phyloP scores from a whole-genome alignment of 1,140 invertebrate genomes.

The Cheumatopsyche charites region DNA sequence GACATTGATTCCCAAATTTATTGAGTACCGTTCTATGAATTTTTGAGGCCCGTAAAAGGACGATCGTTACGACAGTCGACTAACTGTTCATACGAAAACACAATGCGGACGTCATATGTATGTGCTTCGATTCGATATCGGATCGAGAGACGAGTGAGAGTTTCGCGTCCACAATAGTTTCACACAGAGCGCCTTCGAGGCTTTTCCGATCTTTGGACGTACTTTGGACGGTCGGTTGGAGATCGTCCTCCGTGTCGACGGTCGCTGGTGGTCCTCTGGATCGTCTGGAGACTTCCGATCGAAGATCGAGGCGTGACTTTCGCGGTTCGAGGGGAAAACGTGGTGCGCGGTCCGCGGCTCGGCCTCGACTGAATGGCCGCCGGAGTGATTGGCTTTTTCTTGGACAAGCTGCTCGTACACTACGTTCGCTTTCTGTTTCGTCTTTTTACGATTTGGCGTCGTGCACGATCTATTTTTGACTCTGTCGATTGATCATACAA shows the following conservation, averaged over 20 bases:
- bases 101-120: too few species aligned
- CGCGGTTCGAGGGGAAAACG: not conserved
- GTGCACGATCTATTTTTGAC: too few species aligned
- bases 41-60: too few species aligned
- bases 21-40: too few species aligned
- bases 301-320: not conserved
- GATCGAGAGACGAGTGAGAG: slow-evolving; percentile 27
- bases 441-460: not conserved
- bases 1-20: too few species aligned
- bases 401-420: slow-evolving; percentile 6
- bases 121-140: not conserved
- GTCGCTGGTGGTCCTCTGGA: not conserved
- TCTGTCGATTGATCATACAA: too few species aligned
- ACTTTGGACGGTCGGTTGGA: slow-evolving; percentile 4
- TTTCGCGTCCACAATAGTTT: slow-evolving; percentile 38
- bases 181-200: slow-evolving; percentile 25
- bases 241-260: not conserved
- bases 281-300: not conserved
- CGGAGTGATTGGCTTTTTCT: slow-evolving; percentile 35
- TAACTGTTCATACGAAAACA: too few species aligned
- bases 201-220: not conserved
- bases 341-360: slow-evolving; percentile 4
- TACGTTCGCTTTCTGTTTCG: slow-evolving; percentile 6
- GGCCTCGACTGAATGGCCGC: slow-evolving; percentile 37
- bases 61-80: too few species aligned